Evolutionary conservation across 2,888 invertebrate genomes (phyloP), one percentile per base, ranked within the genome.

Genomic region (Neuroscelio doddi): DNA sequence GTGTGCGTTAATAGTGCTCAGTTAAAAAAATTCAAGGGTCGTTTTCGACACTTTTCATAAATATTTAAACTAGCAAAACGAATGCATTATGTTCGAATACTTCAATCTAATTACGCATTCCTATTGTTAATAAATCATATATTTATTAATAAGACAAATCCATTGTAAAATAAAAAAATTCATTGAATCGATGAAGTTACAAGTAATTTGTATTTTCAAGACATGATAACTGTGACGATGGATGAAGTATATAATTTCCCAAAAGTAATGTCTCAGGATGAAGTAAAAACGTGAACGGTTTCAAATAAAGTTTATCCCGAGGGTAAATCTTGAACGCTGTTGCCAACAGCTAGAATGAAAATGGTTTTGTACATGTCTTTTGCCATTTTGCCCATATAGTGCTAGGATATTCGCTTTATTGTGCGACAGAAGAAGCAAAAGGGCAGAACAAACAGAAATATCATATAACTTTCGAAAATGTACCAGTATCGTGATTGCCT

Each of bases 271-370:
- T n/a, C n/a, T n/a, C n/a, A n/a, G n/a, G 34, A 34, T 14, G 34
- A 34, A 7, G 34, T 14, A 34, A 12, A n/a, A 34, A 34, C n/a
- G 34, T 5, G 14, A 34, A 12, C 34, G 34, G 14, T 34, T 34
- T 34, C 34, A 34, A 34, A 34, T 34, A 34, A 34, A 34, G 34
- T 34, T 34, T 10, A 34, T 34, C 34, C 34, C 34, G 34, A 12
- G 34, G 34, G 34, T 34, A 34, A 10, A 14, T 34, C 10, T 12
- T 12, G 34, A 34, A 34, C 34, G 34, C 12, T 12, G 34, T 12
- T 34, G 34, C 34, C 12, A 34, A 12, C 10, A 14, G 14, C 14
- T n/a, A 1, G 34, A 34, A 12, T 34, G 34, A 34, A 34, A 34
- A 34, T 34, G 14, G 34, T 34, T 12, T 34, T 12, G 14, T 14